Conservation (phyloP, 2,113 vertebrate genomes). For the Oreochromis aureus region DNA sequence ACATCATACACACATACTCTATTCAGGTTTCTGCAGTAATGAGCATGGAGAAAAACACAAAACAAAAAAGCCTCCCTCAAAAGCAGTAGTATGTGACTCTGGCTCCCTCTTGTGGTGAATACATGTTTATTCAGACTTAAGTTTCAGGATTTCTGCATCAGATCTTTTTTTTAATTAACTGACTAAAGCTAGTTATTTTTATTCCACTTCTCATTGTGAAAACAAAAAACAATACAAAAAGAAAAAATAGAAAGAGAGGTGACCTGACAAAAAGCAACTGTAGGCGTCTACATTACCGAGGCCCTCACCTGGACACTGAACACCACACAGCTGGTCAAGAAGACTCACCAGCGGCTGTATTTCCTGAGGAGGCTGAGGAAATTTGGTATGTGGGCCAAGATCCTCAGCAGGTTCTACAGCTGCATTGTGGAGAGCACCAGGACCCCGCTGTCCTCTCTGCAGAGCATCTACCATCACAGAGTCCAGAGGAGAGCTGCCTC, state of each 20-base stretch:
- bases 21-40: not conserved
- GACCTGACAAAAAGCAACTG: not conserved
- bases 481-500: no score
- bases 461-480: no score
- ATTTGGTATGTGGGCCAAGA: no score
- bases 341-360: no score
- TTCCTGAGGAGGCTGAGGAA: no score
- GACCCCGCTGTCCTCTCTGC: no score
- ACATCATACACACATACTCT: not conserved
- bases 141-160: not conserved
- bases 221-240: not conserved
- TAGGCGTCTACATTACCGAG: not conserved
- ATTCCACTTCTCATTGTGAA: not conserved
- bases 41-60: not conserved
- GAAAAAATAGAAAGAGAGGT: not conserved
- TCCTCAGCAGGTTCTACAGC: no score
- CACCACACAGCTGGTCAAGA: no score
- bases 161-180: not conserved
- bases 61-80: not conserved
- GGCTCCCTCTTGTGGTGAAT: conserved; percentile 2
- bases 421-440: no score
- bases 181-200: not conserved
- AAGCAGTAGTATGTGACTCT: not conserved
- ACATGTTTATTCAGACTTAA: not conserved
- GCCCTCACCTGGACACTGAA: not conserved